These are phyloP conservation scores for Coenobita brevimanus DNA, from an alignment of 1,140 invertebrate species.

Conservation along the genomic window DNA sequence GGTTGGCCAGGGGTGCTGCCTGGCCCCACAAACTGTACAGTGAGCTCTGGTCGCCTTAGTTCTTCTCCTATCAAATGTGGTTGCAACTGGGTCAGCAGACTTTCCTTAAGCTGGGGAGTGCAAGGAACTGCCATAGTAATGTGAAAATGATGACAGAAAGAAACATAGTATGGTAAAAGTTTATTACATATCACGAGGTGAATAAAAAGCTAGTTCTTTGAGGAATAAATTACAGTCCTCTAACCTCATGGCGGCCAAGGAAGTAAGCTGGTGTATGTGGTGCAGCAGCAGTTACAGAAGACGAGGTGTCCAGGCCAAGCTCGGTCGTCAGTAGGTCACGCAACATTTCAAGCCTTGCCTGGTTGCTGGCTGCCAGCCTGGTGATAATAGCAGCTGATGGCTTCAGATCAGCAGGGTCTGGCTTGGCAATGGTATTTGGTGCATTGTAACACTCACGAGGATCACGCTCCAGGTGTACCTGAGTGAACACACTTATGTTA, in stretches of 20 bases:
- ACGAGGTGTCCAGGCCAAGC: neutral
- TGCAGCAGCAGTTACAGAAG: neutral
- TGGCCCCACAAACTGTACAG: slow-evolving; percentile 80
- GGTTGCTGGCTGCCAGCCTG: slow-evolving; percentile 79
- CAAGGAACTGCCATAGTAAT: neutral
- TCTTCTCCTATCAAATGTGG: slow-evolving; percentile 75
- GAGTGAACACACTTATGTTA: no score
- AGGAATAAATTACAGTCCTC: neutral
- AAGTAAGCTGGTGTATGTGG: slow-evolving; percentile 14
- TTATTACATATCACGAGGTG: no score
- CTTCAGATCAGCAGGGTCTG: slow-evolving; percentile 71
- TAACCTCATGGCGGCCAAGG: slow-evolving; percentile 17
- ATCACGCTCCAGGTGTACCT: slow-evolving; percentile 78
- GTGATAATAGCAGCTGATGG: slow-evolving; percentile 75
- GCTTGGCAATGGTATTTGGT: slow-evolving; percentile 75
- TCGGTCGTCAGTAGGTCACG: neutral
- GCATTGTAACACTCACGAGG: slow-evolving; percentile 75
- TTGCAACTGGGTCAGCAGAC: slow-evolving; percentile 78
- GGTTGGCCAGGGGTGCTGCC: slow-evolving; percentile 71
- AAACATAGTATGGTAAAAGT: no score
- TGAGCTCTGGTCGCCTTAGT: slow-evolving; percentile 77
- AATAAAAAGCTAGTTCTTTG: no score
- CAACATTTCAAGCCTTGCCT: slow-evolving; percentile 76
- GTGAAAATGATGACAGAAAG: no score
- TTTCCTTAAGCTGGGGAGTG: slow-evolving; percentile 78